These are phyloP conservation scores for Ceratitis capitata DNA, from an alignment of 1,140 invertebrate genomes.

Conservation along the genomic window DNA sequence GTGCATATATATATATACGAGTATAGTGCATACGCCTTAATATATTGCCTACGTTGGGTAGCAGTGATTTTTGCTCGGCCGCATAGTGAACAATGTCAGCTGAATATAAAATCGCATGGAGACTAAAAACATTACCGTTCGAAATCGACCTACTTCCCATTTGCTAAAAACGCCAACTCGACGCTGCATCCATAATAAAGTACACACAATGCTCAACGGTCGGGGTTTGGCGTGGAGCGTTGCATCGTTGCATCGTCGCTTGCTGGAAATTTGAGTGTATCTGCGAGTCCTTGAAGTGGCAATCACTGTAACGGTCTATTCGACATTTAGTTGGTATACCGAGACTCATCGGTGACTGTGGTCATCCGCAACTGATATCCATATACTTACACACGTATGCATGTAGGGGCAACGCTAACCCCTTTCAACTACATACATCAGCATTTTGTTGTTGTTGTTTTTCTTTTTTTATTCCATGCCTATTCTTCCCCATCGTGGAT, in stretches of 20 bases:
- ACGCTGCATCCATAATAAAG: slow-evolving; percentile 1
- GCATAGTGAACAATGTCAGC: background rate
- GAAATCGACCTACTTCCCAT: background rate
- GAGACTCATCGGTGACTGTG: background rate
- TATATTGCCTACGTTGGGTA: background rate
- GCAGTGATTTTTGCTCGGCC: background rate
- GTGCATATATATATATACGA: background rate
- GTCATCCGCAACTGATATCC: background rate
- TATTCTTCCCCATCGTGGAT: background rate
- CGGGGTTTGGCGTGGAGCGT: background rate
- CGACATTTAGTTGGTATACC: background rate
- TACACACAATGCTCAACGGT: background rate
- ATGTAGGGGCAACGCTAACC: background rate
- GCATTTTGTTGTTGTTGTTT: background rate
- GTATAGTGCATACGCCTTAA: background rate
- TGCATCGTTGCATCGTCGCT: background rate
- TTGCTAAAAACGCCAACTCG: background rate
- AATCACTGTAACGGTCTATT: background rate
- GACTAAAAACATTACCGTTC: background rate
- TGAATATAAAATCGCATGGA: background rate
- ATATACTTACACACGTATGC: background rate
- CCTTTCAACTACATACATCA: background rate
- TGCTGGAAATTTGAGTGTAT: slow-evolving; percentile 6
- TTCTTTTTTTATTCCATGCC: background rate
- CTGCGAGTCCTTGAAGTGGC: slow-evolving; percentile 19